phyloP scores from a whole-genome alignment of 2,888 invertebrate species.

The Eretmocerus hayati region DNA sequence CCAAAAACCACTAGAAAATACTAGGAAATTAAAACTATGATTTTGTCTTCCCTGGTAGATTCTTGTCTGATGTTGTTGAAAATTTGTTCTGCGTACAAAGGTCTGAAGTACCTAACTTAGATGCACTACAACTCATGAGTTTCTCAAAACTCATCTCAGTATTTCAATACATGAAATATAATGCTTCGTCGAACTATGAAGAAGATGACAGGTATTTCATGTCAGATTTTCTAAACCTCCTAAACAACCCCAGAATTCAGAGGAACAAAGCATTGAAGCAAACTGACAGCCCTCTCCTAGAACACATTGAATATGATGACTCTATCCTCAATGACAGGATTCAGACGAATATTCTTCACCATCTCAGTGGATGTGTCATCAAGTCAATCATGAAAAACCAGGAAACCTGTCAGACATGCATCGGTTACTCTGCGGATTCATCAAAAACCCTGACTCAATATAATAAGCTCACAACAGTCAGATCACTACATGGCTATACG shows the following conservation, averaged over 20 bases:
- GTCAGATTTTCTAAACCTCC: background rate
- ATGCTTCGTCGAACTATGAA: background rate
- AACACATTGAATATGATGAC: background rate
- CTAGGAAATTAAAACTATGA: background rate
- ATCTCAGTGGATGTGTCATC: background rate
- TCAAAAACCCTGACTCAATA: too few species aligned
- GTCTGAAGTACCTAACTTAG: background rate
- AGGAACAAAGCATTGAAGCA: background rate
- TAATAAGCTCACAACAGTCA: too few species aligned
- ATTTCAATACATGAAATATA: background rate
- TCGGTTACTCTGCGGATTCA: too few species aligned
- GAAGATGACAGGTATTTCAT: background rate
- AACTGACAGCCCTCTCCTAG: too few species aligned
- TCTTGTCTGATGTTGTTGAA: background rate
- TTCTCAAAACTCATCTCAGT: background rate
- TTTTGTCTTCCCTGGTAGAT: background rate
- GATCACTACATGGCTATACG: too few species aligned
- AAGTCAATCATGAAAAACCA: background rate
- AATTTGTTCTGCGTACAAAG: background rate
- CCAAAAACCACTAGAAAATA: too few species aligned
- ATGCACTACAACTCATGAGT: background rate
- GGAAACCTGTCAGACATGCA: background rate
- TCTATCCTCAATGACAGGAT: background rate
- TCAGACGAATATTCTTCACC: background rate
- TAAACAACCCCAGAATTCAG: background rate